Evolutionary conservation across 2,888 invertebrate species (phyloP).

Genomic region (Acanthosepion esculentum): DNA sequence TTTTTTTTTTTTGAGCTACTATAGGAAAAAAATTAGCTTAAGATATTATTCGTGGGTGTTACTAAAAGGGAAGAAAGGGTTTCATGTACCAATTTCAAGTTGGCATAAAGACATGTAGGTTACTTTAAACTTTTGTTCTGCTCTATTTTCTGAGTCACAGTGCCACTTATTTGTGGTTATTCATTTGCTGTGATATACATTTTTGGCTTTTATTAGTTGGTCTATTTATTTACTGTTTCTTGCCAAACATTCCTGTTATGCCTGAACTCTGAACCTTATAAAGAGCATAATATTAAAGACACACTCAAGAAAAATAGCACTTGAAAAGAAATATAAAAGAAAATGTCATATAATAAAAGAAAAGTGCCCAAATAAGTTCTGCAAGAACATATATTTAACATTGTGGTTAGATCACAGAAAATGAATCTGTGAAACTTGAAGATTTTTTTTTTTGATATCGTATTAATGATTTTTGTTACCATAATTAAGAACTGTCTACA

Average conservation of each 20-base stretch:
- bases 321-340: neutral
- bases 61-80: neutral
- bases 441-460: too few relatives aligned
- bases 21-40: too few relatives aligned
- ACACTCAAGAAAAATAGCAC: neutral
- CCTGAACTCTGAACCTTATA: neutral
- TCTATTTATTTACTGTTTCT: neutral
- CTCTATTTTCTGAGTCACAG: neutral
- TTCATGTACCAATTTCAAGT: neutral
- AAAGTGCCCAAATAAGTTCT: neutral
- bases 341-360: neutral
- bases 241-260: neutral
- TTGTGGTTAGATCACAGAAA: too few relatives aligned
- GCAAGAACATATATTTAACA: too few relatives aligned
- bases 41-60: neutral
- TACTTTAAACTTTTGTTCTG: neutral
- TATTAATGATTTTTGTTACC: too few relatives aligned
- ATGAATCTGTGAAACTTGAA: too few relatives aligned
- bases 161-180: neutral
- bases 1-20: too few relatives aligned
- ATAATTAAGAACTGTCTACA: too few relatives aligned
- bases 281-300: neutral
- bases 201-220: neutral
- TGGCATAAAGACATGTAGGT: neutral
- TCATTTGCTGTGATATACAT: neutral